Base-by-base conservation (phyloP, 2,888 invertebrate genomes). In the Adela reaumurella region DNA sequence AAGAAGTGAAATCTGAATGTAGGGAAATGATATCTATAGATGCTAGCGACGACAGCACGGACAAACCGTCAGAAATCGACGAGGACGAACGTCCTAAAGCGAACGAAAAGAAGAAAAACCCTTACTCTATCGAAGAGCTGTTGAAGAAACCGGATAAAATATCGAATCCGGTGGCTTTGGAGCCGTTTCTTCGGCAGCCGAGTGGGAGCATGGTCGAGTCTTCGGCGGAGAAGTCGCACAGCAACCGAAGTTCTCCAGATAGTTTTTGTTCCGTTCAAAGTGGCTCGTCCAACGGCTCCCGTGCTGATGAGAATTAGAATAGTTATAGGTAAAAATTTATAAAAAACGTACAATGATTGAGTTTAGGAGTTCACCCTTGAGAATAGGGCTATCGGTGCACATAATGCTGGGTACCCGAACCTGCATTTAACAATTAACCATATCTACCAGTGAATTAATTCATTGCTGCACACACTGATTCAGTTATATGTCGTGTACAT, bases 91-190 rank as follows among this genome's bases (percentile, higher is more conserved):
- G 62, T 45, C 59, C 57, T 17, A 55, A 64, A 24, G 82, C 82
- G 54, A 74, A 72, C 51, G 72, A 73, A 45, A 79, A 81, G 57
- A 88, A 91, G 65, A 84, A 88, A 53, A 92, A 91, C 63, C 92
- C 92, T 0, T 94, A 93, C 62, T 92, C 92, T 1, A 94, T 94
- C 62, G 93, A 92, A 58, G 93, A 93, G 61, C 66, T 93, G 8
- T 63, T 93, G 20, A 93, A 92, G 62, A 91, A 91, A 57, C 91
- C 91, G 0, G 87, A 86, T 54, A 88, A 86, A 61, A 83, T 83
- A 57, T 67, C 68, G 0, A 62, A 62, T 50, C 71, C 78, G 8
- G 60, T 71, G 19, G 68, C 62, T 2, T 71, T 76, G 45, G 68
- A 67, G 51, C 72, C 78, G 48, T 76, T 81, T 47, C 68, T 83